These are phyloP conservation scores for Actinia tenebrosa DNA, from an alignment of 64 coral and sea anemone genomes.

Conservation along the genomic window DNA sequence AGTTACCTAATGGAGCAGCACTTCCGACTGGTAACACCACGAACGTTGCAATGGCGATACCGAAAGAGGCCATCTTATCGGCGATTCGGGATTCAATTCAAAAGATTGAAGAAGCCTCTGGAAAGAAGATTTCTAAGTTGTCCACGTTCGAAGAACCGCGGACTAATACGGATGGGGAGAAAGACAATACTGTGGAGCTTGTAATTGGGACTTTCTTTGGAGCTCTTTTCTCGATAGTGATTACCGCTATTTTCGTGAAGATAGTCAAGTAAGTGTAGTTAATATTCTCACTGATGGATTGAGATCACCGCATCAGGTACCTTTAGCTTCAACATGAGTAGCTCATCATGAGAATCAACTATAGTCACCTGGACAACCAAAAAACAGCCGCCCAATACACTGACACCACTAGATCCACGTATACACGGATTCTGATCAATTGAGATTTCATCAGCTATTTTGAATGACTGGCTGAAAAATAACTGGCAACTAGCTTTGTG, in stretches of 20 bases:
- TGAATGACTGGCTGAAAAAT: no score
- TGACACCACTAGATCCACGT: no score
- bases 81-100: neutral
- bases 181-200: neutral
- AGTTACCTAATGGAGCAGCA: neutral
- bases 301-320: no score
- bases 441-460: no score
- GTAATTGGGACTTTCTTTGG: neutral
- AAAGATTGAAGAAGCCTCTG: neutral
- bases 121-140: conserved; percentile 2
- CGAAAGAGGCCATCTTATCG: conserved; percentile 1
- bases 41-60: neutral
- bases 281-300: neutral
- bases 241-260: neutral
- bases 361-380: no score
- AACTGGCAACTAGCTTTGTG: no score
- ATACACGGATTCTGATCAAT: no score
- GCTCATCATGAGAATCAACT: no score
- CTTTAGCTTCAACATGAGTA: no score
- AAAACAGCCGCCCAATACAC: no score
- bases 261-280: neutral
- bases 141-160: neutral
- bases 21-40: neutral
- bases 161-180: neutral
- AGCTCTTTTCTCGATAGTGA: neutral